Evolutionary conservation across 2,888 invertebrate species (phyloP), one percentile per base, ranked within the genome.

Genomic region (Fissipunctia ypsillon): DNA sequence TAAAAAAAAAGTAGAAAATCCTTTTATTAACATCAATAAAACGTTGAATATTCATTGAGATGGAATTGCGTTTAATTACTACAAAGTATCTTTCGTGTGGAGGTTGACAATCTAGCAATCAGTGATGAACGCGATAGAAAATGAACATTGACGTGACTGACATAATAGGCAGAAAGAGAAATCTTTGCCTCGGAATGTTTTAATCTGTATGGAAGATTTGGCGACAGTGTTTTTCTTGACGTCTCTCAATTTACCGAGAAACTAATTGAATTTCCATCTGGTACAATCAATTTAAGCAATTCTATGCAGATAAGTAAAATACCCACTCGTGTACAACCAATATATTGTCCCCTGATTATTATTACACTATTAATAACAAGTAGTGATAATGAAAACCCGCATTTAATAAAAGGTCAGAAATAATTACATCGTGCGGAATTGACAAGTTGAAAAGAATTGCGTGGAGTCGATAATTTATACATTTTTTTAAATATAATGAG

Each of bases 31-130:
- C 77, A 76, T 78, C 81, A 84, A 85, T 85, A 84, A 77, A 84
- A 81, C 69, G 78, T 78, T 88, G 86, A 90, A 91, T 90, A 89
- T 90, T 88, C 88, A 90, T 88, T 84, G 83, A 78, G 80, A 77
- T 81, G 71, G 87, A 88, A 89, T 89, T 87, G 86, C 87, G 87
- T 90, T 90, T 90, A 91, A 92, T 92, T 91, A 87, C 88, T 90
- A 88, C 86, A 86, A 84, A 88, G 84, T 83, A 80, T 76, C 77
- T 73, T 80, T 82, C 81, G 81, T 76, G 73, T 83, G 77, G 81
- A 76, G 73, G 76, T 77, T 84, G 85, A 87, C 86, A 88, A 80
- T 81, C 74, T 76, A 48, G 70, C 65, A 71, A 76, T 86, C 70
- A 84, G 63, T 69, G 78, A 77, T 77, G 65, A 77, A 82, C 71